Base-by-base conservation (phyloP, 2,113 vertebrate species). In the Oreochromis tanganicae region DNA sequence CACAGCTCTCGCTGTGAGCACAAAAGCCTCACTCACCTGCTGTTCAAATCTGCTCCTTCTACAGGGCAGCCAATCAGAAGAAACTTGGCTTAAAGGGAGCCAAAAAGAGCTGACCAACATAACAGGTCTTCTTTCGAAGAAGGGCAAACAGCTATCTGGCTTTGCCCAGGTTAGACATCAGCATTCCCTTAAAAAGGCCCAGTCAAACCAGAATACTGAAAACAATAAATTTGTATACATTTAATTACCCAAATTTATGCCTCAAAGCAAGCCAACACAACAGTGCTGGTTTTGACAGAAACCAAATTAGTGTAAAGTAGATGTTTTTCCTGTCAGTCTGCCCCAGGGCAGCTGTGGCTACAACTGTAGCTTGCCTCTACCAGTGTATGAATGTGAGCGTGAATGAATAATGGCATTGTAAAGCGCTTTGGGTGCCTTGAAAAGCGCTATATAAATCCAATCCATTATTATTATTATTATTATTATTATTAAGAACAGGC, bases 211-310 rank as follows among this genome's bases (percentile, higher is more conserved):
- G 10, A 29, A 50, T 50, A 19, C 9, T 50, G 16, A 1, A 75
- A 78, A 32, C 27, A 75, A 29, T 50, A 12, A 12, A 78, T 50
- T 29, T 75, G 71, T 75, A 75, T 75, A 75, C 9, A 19, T 48
- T 78, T 78, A 32, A 3, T 32, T 78, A 78, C 0, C 9, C 71
- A 78, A 78, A 78, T 78, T 0, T 78, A 48, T 50, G 9, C 43
- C 71, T 78, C 43, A 78, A 78, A 78, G n/a, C 14, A 57, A 43
- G 14, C 38, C 54, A 81, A 12, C 9, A 59, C 6, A 81, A 11
- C 52, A 27, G n/a, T 27, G 34, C 34, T 50, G 24, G 13, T 1
- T 48, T 19, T 75, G 24, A 75, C 29, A 27, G 68, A 75, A 75
- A 75, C 41, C 1, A 75, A 75, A 75, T 29, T 75, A 29, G 71